Evolutionary conservation across 2,797 vertebrate genomes (phyloP).

Genomic region (Rousettus madagascariensis): DNA sequence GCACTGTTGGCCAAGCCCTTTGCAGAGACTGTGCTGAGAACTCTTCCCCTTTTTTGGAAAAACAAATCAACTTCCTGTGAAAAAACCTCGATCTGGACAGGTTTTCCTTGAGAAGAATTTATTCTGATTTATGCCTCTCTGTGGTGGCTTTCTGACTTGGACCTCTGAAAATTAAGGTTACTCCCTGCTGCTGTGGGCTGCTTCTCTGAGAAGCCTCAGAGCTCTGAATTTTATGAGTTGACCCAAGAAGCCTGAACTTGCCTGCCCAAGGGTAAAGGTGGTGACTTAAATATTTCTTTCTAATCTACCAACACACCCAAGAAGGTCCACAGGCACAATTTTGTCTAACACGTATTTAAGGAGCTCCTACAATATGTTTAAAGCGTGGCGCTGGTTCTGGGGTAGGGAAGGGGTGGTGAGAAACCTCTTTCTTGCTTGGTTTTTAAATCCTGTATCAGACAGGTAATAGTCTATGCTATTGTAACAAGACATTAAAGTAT

Average conservation of each 20-base stretch:
- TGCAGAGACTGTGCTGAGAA: not conserved
- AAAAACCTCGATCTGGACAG: constrained; percentile 6
- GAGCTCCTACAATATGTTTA: not conserved
- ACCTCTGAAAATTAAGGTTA: not conserved
- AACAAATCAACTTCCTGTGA: not conserved
- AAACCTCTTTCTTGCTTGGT: not conserved
- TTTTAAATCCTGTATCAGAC: not conserved
- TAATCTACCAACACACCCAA: not conserved
- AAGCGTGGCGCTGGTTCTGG: not conserved
- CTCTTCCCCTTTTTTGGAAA: not conserved
- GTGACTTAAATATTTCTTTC: not conserved
- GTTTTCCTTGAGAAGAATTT: not conserved
- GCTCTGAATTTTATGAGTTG: not conserved
- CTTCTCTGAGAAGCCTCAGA: not conserved
- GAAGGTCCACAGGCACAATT: not conserved
- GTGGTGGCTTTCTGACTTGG: not conserved
- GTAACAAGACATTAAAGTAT: not conserved
- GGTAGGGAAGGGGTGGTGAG: not conserved
- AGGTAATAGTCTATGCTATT: not conserved
- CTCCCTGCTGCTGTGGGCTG: not conserved
- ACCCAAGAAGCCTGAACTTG: not conserved
- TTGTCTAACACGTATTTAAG: not conserved
- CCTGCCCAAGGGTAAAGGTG: not conserved
- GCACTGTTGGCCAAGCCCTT: not conserved
- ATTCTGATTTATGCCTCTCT: not conserved